Base-by-base conservation (phyloP, 2,797 vertebrate species). In the Dicrostonyx torquatus region DNA sequence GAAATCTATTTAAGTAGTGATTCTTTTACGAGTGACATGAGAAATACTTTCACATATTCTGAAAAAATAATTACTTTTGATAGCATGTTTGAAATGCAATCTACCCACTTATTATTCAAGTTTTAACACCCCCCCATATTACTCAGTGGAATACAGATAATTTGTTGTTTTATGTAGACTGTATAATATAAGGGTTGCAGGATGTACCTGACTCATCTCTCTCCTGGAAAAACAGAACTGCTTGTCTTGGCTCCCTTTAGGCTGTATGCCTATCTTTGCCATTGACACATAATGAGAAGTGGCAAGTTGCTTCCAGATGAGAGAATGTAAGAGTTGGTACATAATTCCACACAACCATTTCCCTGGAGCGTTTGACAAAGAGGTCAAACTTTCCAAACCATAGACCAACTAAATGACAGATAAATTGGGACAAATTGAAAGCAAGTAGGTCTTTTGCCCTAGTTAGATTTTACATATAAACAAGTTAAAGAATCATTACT, bases 281-380 rank as follows among this genome's bases (percentile, higher is more conserved):
- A 90, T 4, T 92, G 83, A 92, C 31, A 20, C 6, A 14, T 83
- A 86, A 88, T 66, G 18, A 62, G 77, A 89, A 92, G 76, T 93
- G 87, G 88, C 80, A 31, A 31, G 50, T 53, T 73, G 45, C 76
- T 95, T 95, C 64, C 84, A 87, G 55, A 87, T 43, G 70, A 87
- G 90, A 91, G 53, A 53, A 82, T 73, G 37, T 75, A 82, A 89
- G 86, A 92, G 73, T 86, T 50, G n/a, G 31, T 31, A 92, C 78
- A 60, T 15, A 72, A 31, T 89, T 73, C 64, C 40, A 40, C 78
- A 55, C 11, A 83, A 18, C 14, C 45, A 50, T 20, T 68, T 48
- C n/a, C 68, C 55, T 64, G 48, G 78, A 92, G 53, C 77, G 14
- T 4, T 37, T 55, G 34, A 14, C 43, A 60, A 83, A 45, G 66